phyloP scores from a whole-genome alignment of 2,113 vertebrate genomes.

The Lonchura striata region DNA sequence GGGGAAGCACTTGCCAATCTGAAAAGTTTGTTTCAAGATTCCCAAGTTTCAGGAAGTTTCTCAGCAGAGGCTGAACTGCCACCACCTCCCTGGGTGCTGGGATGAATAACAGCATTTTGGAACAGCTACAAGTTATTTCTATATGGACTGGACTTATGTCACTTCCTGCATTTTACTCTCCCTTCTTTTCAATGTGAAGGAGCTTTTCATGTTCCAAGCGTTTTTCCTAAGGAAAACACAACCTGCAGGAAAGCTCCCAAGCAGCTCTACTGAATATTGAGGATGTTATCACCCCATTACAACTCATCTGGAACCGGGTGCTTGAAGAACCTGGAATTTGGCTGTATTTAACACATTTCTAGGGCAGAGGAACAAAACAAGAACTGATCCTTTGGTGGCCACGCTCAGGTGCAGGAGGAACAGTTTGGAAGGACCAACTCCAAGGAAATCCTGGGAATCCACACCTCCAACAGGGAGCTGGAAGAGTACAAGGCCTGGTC shows the following conservation, averaged over 20 bases:
- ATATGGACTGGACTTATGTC: not conserved
- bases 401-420: accelerated
- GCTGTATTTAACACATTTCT: not conserved
- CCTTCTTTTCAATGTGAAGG: not conserved
- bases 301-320: not conserved
- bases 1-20: not conserved
- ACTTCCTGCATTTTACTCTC: not conserved
- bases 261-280: accelerated
- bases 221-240: not conserved
- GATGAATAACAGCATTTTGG: not conserved
- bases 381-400: not conserved
- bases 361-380: not conserved
- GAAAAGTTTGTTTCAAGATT: not conserved
- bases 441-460: not conserved
- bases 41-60: not conserved
- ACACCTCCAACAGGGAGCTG: not conserved
- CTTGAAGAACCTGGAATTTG: accelerated
- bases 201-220: not conserved
- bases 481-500: accelerated
- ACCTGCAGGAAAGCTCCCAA: not conserved
- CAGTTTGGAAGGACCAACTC: accelerated
- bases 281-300: not conserved
- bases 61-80: not conserved
- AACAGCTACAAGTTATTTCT: not conserved
- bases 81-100: not conserved